phyloP scores from a whole-genome alignment of 2,113 vertebrate genomes.

The Elanus axillaris region DNA sequence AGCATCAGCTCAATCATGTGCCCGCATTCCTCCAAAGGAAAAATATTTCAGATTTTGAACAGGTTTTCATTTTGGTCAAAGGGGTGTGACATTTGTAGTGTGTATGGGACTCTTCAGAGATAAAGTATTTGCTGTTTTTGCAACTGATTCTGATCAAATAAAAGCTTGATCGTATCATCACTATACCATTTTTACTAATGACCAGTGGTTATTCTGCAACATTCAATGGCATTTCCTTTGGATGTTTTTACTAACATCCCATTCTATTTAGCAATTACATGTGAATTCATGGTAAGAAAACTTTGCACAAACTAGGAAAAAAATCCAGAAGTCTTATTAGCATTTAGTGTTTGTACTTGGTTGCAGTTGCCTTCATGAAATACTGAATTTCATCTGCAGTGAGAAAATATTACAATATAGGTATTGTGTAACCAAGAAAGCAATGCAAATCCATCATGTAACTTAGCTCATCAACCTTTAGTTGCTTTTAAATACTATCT shows the following conservation, averaged over 20 bases:
- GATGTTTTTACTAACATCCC: neutral
- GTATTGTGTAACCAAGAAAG: neutral
- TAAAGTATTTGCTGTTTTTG: neutral
- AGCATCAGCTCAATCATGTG: neutral
- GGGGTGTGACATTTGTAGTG: neutral
- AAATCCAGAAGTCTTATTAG: neutral
- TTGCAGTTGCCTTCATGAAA: neutral
- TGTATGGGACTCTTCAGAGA: neutral
- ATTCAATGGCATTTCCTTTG: neutral
- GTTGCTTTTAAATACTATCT: neutral
- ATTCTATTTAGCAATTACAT: neutral
- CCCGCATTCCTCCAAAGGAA: neutral
- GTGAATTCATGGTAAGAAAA: neutral
- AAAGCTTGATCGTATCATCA: neutral
- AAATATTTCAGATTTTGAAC: neutral
- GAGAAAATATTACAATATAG: neutral
- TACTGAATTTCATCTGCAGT: neutral
- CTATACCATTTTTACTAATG: neutral
- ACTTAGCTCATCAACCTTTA: neutral
- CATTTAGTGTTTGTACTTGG: neutral
- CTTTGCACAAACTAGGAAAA: neutral
- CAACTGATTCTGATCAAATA: neutral
- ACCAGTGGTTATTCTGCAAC: neutral
- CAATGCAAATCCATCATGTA: neutral
- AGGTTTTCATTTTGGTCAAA: neutral